Conservation (phyloP, 2,797 vertebrate genomes). For the Myiothlypis chrysogaster region DNA sequence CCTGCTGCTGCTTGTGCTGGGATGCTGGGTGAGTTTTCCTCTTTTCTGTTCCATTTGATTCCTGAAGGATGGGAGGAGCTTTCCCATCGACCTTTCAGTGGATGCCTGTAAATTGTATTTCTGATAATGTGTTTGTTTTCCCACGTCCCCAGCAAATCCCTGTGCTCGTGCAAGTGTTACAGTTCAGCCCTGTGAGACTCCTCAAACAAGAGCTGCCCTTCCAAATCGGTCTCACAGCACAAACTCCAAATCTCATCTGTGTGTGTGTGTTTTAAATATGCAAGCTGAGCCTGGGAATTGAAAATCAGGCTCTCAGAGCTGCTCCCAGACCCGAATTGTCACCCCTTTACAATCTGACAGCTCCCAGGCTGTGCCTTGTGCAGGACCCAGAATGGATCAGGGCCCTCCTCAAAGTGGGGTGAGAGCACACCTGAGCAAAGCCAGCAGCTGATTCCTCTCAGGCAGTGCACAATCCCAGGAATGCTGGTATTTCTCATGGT, state of each 20-base stretch:
- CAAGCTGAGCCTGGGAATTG: background rate
- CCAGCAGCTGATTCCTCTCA: background rate
- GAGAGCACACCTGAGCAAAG: background rate
- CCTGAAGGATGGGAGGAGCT: background rate
- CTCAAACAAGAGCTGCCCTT: background rate
- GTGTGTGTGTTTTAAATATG: background rate
- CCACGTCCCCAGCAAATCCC: background rate
- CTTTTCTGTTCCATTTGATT: background rate
- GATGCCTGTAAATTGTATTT: background rate
- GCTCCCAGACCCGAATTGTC: background rate
- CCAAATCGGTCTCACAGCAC: background rate
- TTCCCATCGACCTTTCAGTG: background rate
- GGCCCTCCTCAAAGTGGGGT: background rate
- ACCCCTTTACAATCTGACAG: background rate
- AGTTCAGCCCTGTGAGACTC: background rate
- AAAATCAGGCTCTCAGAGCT: background rate
- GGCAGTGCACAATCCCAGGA: background rate
- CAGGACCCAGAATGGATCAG: background rate
- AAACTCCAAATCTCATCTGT: background rate
- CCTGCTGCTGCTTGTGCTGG: background rate
- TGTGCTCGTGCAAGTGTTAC: background rate
- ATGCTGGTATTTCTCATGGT: background rate
- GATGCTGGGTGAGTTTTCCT: background rate
- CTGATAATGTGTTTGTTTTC: conserved; percentile 10
- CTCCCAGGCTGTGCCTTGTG: background rate